Evolutionary conservation across 2,888 invertebrate genomes (phyloP).

Genomic region (Hylaea fasciaria): DNA sequence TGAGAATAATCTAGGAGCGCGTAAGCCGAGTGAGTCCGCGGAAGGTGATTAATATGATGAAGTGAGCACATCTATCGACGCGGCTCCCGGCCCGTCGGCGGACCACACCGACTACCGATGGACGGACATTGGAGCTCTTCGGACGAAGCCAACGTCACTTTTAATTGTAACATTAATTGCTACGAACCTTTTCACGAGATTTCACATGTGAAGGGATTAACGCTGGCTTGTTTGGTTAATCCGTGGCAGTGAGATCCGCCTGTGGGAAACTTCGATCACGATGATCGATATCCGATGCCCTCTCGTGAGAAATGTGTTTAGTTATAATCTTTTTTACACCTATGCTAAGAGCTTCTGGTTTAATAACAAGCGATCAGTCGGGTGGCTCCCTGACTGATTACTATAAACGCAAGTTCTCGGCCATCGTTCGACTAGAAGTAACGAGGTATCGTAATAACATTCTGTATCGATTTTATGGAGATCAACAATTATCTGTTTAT

Average conservation of each 20-base stretch:
- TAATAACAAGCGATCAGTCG: constrained; percentile 31
- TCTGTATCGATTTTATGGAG: constrained; percentile 47
- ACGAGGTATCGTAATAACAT: constrained; percentile 40
- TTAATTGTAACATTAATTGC: constrained; percentile 72
- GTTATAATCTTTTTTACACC: constrained; percentile 39
- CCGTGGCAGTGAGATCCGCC: constrained; percentile 54
- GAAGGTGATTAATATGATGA: constrained; percentile 79
- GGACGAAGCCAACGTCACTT: constrained; percentile 52
- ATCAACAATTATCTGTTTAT: constrained; percentile 45
- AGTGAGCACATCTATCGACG: constrained; percentile 70
- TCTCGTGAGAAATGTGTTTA: constrained; percentile 46
- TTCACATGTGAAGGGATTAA: constrained; percentile 78
- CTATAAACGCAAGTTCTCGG: constrained; percentile 30
- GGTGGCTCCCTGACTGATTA: constrained; percentile 20
- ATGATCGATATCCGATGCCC: constrained; percentile 54
- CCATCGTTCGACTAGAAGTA: constrained; percentile 30
- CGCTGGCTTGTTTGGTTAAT: constrained; percentile 74
- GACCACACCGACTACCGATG: constrained; percentile 67
- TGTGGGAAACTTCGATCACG: constrained; percentile 62
- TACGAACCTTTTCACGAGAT: constrained; percentile 67
- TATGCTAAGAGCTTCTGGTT: constrained; percentile 43
- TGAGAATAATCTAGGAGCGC: constrained; percentile 77
- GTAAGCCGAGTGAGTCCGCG: constrained; percentile 79
- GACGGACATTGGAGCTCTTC: constrained; percentile 50
- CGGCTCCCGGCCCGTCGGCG: constrained; percentile 49